Conservation (phyloP, 37 sponge, comb jelly and placozoan species). For the Chondrilla cf. caribensis region DNA sequence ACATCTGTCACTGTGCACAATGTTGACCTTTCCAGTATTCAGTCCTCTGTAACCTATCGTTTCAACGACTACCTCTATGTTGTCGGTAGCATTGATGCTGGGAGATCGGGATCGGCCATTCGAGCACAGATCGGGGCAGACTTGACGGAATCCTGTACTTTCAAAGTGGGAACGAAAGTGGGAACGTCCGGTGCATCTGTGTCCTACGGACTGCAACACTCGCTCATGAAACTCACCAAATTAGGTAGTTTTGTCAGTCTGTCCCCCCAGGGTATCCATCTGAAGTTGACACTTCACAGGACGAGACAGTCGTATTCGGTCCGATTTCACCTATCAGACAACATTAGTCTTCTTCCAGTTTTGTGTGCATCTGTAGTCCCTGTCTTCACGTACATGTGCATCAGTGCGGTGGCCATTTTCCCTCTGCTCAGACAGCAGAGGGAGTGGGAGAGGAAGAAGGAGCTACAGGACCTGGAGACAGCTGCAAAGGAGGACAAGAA, state of each 20-base stretch:
- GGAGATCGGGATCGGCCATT: neutral
- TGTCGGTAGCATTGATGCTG: neutral
- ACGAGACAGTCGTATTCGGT: constrained; percentile 60
- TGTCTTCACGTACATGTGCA: constrained; percentile 52
- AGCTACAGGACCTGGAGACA: constrained; percentile 36
- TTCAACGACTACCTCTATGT: neutral
- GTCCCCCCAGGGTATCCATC: constrained; percentile 39
- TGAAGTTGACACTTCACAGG: constrained; percentile 57
- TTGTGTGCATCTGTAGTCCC: constrained; percentile 83
- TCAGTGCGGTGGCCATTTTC: constrained; percentile 56
- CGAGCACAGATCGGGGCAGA: constrained; percentile 9
- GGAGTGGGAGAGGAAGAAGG: constrained; percentile 53
- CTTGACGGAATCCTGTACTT: neutral
- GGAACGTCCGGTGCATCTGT: constrained; percentile 46
- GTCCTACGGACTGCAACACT: constrained; percentile 55
- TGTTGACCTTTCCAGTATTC: constrained; percentile 3
- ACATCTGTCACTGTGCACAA: neutral
- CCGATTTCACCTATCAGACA: constrained; percentile 60
- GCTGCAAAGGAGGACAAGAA: constrained; percentile 50
- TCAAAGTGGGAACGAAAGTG: constrained; percentile 36
- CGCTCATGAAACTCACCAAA: constrained; percentile 42
- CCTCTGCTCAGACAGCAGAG: constrained; percentile 59
- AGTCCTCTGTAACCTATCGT: neutral
- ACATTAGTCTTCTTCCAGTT: constrained; percentile 30
- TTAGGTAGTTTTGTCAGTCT: constrained; percentile 41